Evolutionary conservation across 2,888 invertebrate genomes (phyloP).

Genomic region (Pasiphila rectangulata): DNA sequence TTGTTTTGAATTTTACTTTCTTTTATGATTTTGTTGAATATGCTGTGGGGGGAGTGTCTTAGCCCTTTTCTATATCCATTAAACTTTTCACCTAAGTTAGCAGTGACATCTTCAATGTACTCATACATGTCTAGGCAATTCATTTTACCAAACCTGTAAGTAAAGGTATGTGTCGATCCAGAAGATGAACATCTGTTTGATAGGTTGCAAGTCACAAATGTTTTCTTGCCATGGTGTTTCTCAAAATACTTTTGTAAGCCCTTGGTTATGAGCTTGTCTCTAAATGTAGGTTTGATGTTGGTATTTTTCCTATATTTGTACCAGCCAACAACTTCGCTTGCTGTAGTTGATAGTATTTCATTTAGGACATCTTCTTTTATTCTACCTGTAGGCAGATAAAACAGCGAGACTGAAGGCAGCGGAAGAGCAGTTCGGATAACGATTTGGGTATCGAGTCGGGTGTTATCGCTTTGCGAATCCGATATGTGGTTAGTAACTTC

Average conservation of each 20-base stretch:
- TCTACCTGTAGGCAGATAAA: constrained; percentile 81
- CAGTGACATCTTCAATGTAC: constrained; percentile 75
- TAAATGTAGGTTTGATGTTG: constrained; percentile 79
- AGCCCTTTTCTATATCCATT: constrained; percentile 69
- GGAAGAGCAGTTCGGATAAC: constrained; percentile 82
- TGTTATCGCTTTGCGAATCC: constrained; percentile 83
- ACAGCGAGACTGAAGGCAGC: constrained; percentile 78
- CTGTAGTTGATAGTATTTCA: constrained; percentile 73
- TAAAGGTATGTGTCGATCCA: constrained; percentile 82
- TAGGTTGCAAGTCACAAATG: constrained; percentile 83
- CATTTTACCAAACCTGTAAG: constrained; percentile 83
- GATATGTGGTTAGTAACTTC: constrained; percentile 85
- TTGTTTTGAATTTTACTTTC: constrained; percentile 65
- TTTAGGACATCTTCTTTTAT: constrained; percentile 78
- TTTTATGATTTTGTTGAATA: constrained; percentile 67
- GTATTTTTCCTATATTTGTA: constrained; percentile 82
- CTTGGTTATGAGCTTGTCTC: constrained; percentile 83
- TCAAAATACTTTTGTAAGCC: constrained; percentile 81
- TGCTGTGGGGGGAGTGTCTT: constrained; percentile 55
- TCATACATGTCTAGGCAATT: constrained; percentile 78
- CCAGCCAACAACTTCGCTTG: constrained; percentile 84
- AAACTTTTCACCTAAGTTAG: constrained; percentile 77
- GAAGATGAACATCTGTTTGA: constrained; percentile 74
- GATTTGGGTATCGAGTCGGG: constrained; percentile 82
- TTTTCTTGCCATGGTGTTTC: constrained; percentile 74